These are phyloP conservation scores for Cirrhinus mrigala DNA, from an alignment of 2,797 vertebrate species.

Conservation along the genomic window DNA sequence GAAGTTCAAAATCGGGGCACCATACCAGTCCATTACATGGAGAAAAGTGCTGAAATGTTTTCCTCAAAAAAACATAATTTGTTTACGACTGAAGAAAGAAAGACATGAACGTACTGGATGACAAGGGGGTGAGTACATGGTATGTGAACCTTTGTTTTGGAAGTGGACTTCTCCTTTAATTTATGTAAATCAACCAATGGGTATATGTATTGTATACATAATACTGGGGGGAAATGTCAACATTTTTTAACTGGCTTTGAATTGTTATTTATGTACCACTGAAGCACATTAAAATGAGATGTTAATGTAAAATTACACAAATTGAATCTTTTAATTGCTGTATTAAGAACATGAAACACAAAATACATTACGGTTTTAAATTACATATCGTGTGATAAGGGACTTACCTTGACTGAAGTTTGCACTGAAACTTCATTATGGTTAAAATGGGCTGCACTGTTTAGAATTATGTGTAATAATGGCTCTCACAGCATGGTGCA, in stretches of 20 bases:
- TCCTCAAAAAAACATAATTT: no score
- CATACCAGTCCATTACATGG: no score
- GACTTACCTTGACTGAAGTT: slow-evolving; percentile 6
- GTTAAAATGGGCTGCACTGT: slow-evolving; percentile 37
- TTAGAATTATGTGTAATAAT: slow-evolving; percentile 28
- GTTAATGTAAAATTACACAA: not conserved
- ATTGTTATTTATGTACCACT: no score
- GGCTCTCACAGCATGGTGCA: slow-evolving; percentile 11
- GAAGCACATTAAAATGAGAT: not conserved
- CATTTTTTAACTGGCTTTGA: not conserved
- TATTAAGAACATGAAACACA: not conserved
- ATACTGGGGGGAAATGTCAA: not conserved
- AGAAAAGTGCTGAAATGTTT: no score
- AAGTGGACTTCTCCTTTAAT: no score
- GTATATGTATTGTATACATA: no score
- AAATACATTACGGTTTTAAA: not conserved
- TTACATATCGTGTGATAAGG: not conserved
- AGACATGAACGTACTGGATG: no score
- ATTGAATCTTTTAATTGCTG: not conserved
- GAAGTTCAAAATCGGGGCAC: no score
- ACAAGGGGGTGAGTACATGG: no score
- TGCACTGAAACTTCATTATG: slow-evolving; percentile 24
- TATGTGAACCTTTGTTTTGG: no score
- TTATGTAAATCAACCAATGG: not conserved
- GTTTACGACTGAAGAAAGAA: no score